Evolutionary conservation across 2,888 invertebrate genomes (phyloP), one percentile per base, ranked within the genome.

Genomic region (Acleris laterana): DNA sequence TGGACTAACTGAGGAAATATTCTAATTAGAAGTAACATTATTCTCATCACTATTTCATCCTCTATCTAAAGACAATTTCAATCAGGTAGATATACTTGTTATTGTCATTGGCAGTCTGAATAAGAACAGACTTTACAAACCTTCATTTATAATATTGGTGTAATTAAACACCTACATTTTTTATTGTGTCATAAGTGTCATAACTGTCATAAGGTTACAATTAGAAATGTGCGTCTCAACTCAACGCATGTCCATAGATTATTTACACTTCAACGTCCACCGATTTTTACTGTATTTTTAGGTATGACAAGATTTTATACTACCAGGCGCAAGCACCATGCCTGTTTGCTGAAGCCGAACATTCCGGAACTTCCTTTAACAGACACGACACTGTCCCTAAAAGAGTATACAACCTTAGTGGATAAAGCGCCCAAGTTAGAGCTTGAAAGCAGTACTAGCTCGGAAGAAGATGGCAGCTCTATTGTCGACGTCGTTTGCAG

Each of bases 401-500:
- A 51, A 11, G 70, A 80, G 22, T 88, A 86, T 70, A 70, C 22
- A 58, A 70, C 76, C 70, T 78, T 86, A 68, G 82, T 75, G 74
- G 75, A 70, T 3, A 57, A 55, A 5, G 62, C 64, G 5, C 68
- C 70, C 2, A 60, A 72, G 28, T 62, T 46, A 11, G 51, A 65
- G 1, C n/a, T 59, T 1, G 62, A 73, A 50, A 71, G 46, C 52
- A 22, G 62, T 49, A 44, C 65, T 2, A 32, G 20, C 53, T 73
- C 72, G 11, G 74, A 68, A 73, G 74, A 68, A 73, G 80, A 75
- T 71, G 76, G 79, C 78, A 80, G 81, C 77, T 81, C 82, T 65
- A 73, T 81, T 1, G 38, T 79, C 1, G 77, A 75, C 19, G 52
- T 20, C 42, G 58, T n/a, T 1, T 16, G 7, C 3, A 42, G 42